phyloP scores from a whole-genome alignment of 2,888 invertebrate species.

The Itoplectis maculator region DNA sequence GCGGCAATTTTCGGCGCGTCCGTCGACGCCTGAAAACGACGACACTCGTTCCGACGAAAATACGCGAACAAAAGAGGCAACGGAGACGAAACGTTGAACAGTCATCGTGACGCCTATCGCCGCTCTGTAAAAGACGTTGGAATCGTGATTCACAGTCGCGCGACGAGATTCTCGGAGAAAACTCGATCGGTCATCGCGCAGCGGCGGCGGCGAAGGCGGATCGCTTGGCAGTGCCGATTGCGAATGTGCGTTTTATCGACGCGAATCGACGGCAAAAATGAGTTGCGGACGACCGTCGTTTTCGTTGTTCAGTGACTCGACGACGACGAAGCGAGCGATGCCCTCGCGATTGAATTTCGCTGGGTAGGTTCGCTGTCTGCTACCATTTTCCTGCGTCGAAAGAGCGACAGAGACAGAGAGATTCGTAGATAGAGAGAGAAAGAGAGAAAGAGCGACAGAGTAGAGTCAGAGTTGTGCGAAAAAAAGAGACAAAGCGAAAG shows the following conservation, averaged over 20 bases:
- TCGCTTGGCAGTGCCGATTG: too few relatives aligned
- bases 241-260: not conserved
- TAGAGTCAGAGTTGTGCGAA: conserved; percentile 6
- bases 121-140: too few relatives aligned
- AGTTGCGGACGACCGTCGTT: not conserved
- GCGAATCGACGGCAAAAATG: not conserved
- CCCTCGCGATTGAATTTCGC: not conserved
- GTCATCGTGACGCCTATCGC: too few relatives aligned
- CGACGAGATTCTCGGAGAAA: conserved; percentile 72
- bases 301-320: not conserved
- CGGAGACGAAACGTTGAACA: too few relatives aligned
- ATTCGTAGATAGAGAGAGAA: not conserved
- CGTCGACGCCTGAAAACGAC: too few relatives aligned
- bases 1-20: too few relatives aligned
- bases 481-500: conserved; percentile 11
- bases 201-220: too few relatives aligned
- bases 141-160: conserved; percentile 69
- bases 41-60: too few relatives aligned
- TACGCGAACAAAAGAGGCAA: too few relatives aligned
- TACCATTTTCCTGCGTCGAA: not conserved
- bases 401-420: not conserved
- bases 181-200: conserved; percentile 60
- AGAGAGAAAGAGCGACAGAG: not conserved
- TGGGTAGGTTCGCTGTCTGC: not conserved
- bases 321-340: not conserved